Percentiles rank a stretch among this genome's conserved stretches.
phyloP scores from a whole-genome alignment of 2,888 invertebrate species.

The Pteria penguin region DNA sequence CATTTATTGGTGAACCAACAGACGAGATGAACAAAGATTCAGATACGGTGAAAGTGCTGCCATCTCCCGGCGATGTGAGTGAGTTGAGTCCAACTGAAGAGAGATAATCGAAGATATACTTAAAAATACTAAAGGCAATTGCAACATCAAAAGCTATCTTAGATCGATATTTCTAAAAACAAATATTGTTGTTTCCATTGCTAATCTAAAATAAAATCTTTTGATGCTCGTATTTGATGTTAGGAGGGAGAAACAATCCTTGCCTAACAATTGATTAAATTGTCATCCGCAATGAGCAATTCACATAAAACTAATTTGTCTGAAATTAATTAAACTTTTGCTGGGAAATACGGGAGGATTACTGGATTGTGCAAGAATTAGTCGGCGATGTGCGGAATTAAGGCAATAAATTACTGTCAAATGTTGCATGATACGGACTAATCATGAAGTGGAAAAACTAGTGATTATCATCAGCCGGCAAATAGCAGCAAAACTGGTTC shows the following conservation, averaged over 20 bases:
- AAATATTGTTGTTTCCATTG: too few relatives aligned
- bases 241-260: neutral
- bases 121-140: too few relatives aligned
- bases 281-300: conserved; percentile 8
- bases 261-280: conserved; percentile 10
- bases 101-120: neutral
- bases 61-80: conserved; percentile 46
- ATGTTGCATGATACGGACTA: conserved; percentile 13
- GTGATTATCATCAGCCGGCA: neutral
- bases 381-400: neutral
- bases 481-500: neutral
- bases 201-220: too few relatives aligned
- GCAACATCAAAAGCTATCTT: too few relatives aligned
- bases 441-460: neutral
- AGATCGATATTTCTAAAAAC: too few relatives aligned
- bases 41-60: conserved; percentile 45
- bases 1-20: conserved; percentile 41
- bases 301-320: conserved; percentile 11
- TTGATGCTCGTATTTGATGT: neutral
- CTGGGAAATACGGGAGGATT: neutral
- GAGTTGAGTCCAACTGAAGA: conserved; percentile 43
- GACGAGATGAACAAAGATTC: conserved; percentile 51
- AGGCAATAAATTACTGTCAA: conserved; percentile 13
- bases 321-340: conserved; percentile 34
- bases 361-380: neutral